phyloP scores from a whole-genome alignment of 2,888 invertebrate species.

The Baronia brevicornis region DNA sequence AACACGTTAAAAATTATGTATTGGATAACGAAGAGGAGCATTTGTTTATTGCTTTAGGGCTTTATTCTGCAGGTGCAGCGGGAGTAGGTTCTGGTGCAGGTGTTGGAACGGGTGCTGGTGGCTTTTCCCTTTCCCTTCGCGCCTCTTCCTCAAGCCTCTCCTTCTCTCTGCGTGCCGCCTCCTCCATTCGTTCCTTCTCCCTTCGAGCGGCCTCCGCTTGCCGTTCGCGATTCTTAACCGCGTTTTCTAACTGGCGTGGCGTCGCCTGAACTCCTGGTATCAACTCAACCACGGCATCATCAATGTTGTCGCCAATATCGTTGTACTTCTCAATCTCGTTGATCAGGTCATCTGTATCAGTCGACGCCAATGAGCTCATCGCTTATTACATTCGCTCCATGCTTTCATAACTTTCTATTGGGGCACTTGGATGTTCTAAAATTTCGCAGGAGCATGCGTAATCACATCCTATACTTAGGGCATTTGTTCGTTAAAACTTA shows the following conservation, averaged over 20 bases:
- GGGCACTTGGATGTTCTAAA: slow-evolving; percentile 7
- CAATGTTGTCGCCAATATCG: slow-evolving; percentile 94
- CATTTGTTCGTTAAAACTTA: neutral
- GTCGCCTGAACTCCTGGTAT: slow-evolving; percentile 76
- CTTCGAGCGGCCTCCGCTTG: slow-evolving; percentile 21
- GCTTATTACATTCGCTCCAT: slow-evolving; percentile 12
- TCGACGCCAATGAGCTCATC: slow-evolving; percentile 25
- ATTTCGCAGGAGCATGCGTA: slow-evolving; percentile 24
- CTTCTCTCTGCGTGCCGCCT: slow-evolving; percentile 19
- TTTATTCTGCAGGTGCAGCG: slow-evolving; percentile 13
- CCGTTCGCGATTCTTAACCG: slow-evolving; percentile 25
- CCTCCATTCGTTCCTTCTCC: slow-evolving; percentile 38
- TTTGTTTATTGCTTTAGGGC: slow-evolving; percentile 19
- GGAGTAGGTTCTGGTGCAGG: slow-evolving; percentile 4
- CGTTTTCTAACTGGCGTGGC: slow-evolving; percentile 42
- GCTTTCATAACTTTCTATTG: no score
- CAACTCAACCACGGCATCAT: slow-evolving; percentile 92
- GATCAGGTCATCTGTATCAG: slow-evolving; percentile 87
- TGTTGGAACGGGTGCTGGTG: slow-evolving; percentile 19
- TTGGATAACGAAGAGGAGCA: no score
- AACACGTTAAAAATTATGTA: slow-evolving; percentile 5
- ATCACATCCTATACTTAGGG: slow-evolving; percentile 17
- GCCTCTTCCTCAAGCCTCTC: slow-evolving; percentile 24
- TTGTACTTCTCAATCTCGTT: slow-evolving; percentile 93
- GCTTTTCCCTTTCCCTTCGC: slow-evolving; percentile 27